phyloP scores from a whole-genome alignment of 2,888 invertebrate species.

The Alviniconcha strummeri region DNA sequence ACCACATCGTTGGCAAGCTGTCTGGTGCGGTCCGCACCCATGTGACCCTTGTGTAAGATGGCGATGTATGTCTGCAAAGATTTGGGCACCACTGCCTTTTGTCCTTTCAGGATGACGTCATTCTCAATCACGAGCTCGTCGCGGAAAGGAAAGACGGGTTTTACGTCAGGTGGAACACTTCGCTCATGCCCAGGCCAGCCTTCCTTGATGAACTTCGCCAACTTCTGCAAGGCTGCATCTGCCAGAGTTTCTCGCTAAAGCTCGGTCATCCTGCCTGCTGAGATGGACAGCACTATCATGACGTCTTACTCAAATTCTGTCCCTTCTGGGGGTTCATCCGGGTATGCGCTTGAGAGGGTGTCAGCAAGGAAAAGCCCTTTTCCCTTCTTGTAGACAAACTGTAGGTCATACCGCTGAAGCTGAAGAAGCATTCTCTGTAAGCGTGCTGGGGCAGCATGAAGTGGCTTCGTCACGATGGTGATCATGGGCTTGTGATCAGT shows the following conservation, averaged over 20 bases:
- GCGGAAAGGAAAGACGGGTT: conserved; percentile 32
- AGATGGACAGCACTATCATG: conserved; percentile 23
- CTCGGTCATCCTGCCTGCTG: conserved; percentile 5
- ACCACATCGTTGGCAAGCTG: neutral
- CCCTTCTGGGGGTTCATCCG: conserved; percentile 18
- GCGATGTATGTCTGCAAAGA: neutral
- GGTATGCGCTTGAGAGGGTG: conserved; percentile 35
- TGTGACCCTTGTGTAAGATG: neutral
- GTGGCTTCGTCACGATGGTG: neutral
- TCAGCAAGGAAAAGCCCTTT: conserved; percentile 40
- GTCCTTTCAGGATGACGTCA: conserved; percentile 12
- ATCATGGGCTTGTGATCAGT: conserved; percentile 12
- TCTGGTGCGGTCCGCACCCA: neutral
- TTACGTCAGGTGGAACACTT: conserved; percentile 8
- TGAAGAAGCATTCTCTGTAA: conserved; percentile 4
- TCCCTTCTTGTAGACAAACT: neutral
- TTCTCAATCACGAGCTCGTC: conserved; percentile 27
- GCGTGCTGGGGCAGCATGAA: neutral
- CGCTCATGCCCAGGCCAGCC: conserved; percentile 34
- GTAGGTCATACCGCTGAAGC: neutral
- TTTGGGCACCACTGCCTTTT: neutral
- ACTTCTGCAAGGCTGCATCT: conserved; percentile 18
- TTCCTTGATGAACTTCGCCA: conserved; percentile 30
- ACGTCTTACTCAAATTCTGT: conserved; percentile 21
- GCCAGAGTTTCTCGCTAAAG: conserved; percentile 23